Percentiles rank a stretch among this genome's conserved stretches.
Conservation (phyloP, 1,140 invertebrate genomes). For the Mesaphorura yosii region DNA sequence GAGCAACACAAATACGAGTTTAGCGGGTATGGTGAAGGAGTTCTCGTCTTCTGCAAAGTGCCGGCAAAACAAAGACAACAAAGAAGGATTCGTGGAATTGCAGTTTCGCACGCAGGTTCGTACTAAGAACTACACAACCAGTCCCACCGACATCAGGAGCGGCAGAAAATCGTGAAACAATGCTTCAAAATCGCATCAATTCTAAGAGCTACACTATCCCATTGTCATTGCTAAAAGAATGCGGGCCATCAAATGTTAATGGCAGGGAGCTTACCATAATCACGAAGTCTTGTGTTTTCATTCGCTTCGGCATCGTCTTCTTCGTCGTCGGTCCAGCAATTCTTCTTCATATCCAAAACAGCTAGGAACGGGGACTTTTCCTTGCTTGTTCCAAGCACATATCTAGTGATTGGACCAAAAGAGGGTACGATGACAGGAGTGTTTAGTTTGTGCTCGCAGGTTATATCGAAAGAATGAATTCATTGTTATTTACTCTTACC, state of each 20-base stretch:
- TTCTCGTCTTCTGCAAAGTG: too few relatives aligned
- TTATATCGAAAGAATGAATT: neutral
- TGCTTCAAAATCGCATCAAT: too few relatives aligned
- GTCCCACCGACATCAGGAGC: too few relatives aligned
- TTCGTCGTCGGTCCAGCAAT: slow-evolving; percentile 21
- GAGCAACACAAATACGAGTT: neutral
- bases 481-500: too few relatives aligned
- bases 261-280: slow-evolving; percentile 19
- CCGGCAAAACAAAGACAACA: too few relatives aligned
- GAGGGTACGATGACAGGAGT: neutral
- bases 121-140: too few relatives aligned
- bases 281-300: neutral
- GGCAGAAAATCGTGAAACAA: too few relatives aligned
- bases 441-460: too few relatives aligned
- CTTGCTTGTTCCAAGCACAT: slow-evolving; percentile 3
- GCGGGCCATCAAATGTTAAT: neutral
- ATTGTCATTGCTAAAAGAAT: neutral
- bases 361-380: slow-evolving; percentile 3
- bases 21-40: too few relatives aligned
- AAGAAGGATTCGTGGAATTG: too few relatives aligned
- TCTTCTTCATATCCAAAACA: slow-evolving; percentile 16
- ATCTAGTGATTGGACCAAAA: slow-evolving; percentile 11
- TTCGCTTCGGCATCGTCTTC: slow-evolving; percentile 14
- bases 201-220: too few relatives aligned
- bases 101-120: too few relatives aligned